Evolutionary conservation across 1,140 invertebrate species (phyloP).

Genomic region (Acromyrmex heyeri): DNA sequence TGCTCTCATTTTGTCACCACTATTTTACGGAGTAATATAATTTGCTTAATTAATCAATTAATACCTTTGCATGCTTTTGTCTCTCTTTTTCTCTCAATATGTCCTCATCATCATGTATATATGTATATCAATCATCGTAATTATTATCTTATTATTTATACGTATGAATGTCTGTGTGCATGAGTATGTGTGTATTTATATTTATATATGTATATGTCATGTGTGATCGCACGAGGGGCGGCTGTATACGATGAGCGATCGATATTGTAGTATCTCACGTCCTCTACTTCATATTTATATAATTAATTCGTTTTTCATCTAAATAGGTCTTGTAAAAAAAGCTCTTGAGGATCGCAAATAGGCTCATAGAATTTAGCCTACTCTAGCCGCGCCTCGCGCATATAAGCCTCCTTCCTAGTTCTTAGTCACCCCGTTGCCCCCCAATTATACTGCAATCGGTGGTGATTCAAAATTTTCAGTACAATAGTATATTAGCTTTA

Average conservation of each 20-base stretch:
- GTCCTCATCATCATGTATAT: constrained; percentile 48
- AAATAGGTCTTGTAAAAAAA: constrained; percentile 56
- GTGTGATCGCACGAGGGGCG: constrained; percentile 65
- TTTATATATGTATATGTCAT: constrained; percentile 70
- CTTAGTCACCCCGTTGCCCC: constrained; percentile 20
- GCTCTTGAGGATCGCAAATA: constrained; percentile 56
- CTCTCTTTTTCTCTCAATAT: constrained; percentile 37
- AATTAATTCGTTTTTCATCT: constrained; percentile 45
- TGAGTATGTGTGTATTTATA: constrained; percentile 59
- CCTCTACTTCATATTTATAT: neutral
- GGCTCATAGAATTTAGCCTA: constrained; percentile 54
- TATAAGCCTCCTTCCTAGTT: constrained; percentile 21
- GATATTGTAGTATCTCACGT: constrained; percentile 48
- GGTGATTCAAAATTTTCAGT: constrained; percentile 73
- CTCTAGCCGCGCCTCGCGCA: constrained; percentile 29
- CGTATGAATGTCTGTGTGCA: constrained; percentile 23
- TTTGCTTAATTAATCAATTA: constrained; percentile 64
- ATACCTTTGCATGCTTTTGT: constrained; percentile 66
- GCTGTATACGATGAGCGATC: constrained; percentile 63
- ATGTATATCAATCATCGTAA: constrained; percentile 62
- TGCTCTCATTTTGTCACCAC: constrained; percentile 37
- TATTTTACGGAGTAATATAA: constrained; percentile 63
- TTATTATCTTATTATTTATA: constrained; percentile 76
- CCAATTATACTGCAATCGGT: constrained; percentile 56
- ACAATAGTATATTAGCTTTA: constrained; percentile 76